Evolutionary conservation across 1,140 invertebrate species (phyloP).

Genomic region (Caenorhabditis latens): DNA sequence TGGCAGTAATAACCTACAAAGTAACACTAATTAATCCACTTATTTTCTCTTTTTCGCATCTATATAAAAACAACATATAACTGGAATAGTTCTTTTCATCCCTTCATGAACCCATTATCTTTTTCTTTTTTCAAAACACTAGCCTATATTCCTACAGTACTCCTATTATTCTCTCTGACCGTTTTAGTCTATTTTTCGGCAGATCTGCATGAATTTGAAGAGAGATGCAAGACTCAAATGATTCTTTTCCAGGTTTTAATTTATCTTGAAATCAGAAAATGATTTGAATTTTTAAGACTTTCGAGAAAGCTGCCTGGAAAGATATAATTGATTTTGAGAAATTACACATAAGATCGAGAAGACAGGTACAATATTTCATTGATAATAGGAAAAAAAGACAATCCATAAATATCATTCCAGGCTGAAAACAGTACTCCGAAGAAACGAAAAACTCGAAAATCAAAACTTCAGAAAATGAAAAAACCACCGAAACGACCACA

Average conservation of each 20-base stretch:
- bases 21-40: constrained; percentile 5
- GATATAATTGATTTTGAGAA: not conserved
- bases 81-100: too few relatives aligned
- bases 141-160: not conserved
- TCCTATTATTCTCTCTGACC: not conserved
- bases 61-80: not conserved
- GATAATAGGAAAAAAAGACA: not conserved
- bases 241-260: not conserved
- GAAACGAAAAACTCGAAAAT: not conserved
- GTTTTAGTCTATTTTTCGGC: not conserved
- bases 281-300: not conserved
- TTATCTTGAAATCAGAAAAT: not conserved
- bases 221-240: not conserved
- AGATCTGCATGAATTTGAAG: not conserved
- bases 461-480: not conserved
- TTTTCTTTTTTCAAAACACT: not conserved
- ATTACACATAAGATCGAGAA: not conserved
- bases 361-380: not conserved
- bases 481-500: not conserved
- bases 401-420: not conserved
- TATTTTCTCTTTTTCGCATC: not conserved
- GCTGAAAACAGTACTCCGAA: not conserved
- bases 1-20: too few relatives aligned
- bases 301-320: constrained; percentile 9
- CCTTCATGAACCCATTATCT: not conserved